Evolutionary conservation across 2,113 vertebrate genomes (phyloP).

Genomic region (Phocoena phocoena): DNA sequence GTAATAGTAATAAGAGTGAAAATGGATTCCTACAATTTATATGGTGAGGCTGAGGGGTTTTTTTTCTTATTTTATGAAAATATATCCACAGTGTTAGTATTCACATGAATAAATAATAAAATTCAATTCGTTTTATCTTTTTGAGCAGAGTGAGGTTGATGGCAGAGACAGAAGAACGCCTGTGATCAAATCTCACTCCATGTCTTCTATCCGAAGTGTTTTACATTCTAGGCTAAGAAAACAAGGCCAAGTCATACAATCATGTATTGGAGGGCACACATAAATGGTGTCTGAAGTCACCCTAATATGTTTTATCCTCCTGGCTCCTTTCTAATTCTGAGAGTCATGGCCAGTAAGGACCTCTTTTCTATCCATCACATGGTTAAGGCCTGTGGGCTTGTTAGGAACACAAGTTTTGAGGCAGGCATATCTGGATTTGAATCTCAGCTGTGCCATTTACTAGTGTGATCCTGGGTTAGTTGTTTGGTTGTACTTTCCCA

Average conservation of each 20-base stretch:
- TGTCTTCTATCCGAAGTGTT: neutral
- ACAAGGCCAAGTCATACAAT: neutral
- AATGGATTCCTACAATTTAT: slow-evolving; percentile 45
- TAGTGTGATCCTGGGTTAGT: neutral
- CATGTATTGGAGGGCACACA: neutral
- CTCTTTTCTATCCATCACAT: neutral
- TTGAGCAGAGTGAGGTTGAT: slow-evolving; percentile 14
- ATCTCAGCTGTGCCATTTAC: neutral
- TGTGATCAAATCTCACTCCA: neutral
- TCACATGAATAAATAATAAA: slow-evolving; percentile 74
- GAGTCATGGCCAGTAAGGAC: neutral
- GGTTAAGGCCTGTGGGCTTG: neutral
- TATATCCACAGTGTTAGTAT: slow-evolving; percentile 39
- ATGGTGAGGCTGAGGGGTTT: slow-evolving; percentile 36
- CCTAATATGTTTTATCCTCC: neutral
- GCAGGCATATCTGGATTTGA: neutral
- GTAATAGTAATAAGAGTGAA: slow-evolving; percentile 62
- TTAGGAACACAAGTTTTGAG: neutral
- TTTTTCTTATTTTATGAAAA: slow-evolving; percentile 57
- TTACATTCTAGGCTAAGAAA: neutral
- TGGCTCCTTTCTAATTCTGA: neutral
- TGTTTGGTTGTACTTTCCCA: neutral
- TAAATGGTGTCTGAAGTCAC: neutral
- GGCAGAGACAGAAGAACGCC: neutral
- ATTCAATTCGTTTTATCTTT: slow-evolving; percentile 47